Conservation (phyloP, 2,797 vertebrate genomes). For the Clarias pachynema region DNA sequence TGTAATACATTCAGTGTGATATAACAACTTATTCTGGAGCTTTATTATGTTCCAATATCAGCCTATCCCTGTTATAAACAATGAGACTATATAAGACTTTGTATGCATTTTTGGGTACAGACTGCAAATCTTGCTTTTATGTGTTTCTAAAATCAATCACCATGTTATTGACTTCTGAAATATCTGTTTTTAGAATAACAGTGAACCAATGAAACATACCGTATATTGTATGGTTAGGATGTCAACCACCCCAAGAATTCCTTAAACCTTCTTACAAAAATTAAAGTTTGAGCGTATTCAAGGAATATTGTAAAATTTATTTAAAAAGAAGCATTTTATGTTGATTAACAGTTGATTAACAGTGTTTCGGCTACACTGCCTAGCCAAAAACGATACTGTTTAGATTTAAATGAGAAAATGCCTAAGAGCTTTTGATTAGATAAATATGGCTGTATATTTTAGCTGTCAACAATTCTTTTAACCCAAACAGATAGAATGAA, state of each 20-base stretch:
- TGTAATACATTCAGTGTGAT: slow-evolving; percentile 30
- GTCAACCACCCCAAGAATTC: neutral
- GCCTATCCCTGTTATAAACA: neutral
- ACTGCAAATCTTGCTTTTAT: neutral
- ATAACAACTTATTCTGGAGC: slow-evolving; percentile 4
- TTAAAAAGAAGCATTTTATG: neutral
- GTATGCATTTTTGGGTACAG: neutral
- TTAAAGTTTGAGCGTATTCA: neutral
- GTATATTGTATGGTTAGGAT: neutral
- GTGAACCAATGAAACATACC: neutral
- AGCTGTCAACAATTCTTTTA: too few species aligned
- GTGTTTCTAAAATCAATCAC: neutral
- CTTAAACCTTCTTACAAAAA: neutral
- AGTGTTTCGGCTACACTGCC: too few species aligned
- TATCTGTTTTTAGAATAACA: neutral
- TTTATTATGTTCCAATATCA: neutral
- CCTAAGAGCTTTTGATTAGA: too few species aligned
- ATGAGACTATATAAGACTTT: neutral
- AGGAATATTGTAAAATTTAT: neutral
- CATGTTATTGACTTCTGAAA: neutral
- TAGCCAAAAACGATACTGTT: too few species aligned
- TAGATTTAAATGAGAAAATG: too few species aligned
- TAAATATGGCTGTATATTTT: too few species aligned
- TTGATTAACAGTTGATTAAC: too few species aligned
- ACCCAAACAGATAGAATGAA: too few species aligned